phyloP scores from a whole-genome alignment of 1,140 invertebrate genomes.

The Drosophila sproati region DNA sequence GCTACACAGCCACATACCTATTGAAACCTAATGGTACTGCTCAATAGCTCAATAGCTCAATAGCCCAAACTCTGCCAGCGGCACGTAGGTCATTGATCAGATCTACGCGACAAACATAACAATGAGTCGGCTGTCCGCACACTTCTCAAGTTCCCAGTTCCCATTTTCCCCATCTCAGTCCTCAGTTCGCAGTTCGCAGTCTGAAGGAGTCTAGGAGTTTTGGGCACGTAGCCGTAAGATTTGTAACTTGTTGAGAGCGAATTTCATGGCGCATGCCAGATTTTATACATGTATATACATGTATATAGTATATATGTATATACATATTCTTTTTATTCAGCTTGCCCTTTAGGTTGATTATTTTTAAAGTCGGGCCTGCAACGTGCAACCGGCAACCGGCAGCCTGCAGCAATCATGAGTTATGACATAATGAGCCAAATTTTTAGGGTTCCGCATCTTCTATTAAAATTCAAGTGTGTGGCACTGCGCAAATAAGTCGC shows the following conservation, averaged over 20 bases:
- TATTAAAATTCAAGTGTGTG: conserved; percentile 77
- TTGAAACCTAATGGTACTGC: conserved; percentile 75
- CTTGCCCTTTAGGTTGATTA: conserved; percentile 48
- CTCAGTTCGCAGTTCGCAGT: not conserved
- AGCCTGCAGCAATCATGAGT: conserved; percentile 51
- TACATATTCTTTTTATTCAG: not conserved
- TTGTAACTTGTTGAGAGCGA: conserved; percentile 75
- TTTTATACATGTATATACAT: conserved; percentile 17
- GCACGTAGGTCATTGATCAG: conserved; percentile 81
- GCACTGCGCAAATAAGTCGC: conserved; percentile 32
- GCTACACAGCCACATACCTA: conserved; percentile 25
- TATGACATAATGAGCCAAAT: conserved; percentile 61
- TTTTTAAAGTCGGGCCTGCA: conserved; percentile 54
- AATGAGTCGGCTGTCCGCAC: conserved; percentile 44
- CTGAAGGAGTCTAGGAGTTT: conserved; percentile 14
- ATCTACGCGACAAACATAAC: conserved; percentile 81
- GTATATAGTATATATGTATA: not conserved
- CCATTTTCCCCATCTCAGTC: not conserved
- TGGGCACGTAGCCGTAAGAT: conserved; percentile 68
- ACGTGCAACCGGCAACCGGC: conserved; percentile 47
- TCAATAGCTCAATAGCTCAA: conserved; percentile 57
- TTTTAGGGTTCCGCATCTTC: conserved; percentile 46
- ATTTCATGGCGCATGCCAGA: conserved; percentile 33
- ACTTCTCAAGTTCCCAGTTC: not conserved
- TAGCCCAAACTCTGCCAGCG: conserved; percentile 34